phyloP scores from a whole-genome alignment of 2,113 vertebrate species.

The Melanerpes aurifrons region DNA sequence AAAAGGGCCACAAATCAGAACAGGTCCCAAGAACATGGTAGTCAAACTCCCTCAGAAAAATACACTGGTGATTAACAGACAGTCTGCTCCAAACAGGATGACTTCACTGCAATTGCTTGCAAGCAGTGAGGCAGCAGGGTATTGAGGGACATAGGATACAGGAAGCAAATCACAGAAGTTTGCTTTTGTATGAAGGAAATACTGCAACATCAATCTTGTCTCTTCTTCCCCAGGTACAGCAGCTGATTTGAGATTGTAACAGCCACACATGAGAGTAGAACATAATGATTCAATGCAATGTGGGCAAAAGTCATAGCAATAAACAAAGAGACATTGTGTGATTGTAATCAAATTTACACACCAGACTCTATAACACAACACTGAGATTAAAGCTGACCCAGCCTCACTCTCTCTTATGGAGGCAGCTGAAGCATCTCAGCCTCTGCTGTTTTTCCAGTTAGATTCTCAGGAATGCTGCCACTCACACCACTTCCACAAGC shows the following conservation, averaged over 20 bases:
- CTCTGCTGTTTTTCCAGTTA: not conserved
- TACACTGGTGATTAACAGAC: not conserved
- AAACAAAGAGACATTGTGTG: not conserved
- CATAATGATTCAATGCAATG: not conserved
- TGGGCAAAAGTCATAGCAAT: not conserved
- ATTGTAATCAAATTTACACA: not conserved
- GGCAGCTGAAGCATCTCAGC: not conserved
- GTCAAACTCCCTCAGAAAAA: not conserved
- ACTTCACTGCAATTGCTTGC: not conserved
- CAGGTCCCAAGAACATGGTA: rapidly evolving
- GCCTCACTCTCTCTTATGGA: not conserved
- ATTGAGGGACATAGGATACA: not conserved
- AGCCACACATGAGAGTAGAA: not conserved
- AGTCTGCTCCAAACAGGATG: not conserved
- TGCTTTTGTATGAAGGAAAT: not conserved
- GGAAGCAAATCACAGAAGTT: not conserved
- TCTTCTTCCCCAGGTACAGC: not conserved
- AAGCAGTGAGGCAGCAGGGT: rapidly evolving
- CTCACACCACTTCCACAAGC: not conserved
- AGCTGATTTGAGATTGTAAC: not conserved
- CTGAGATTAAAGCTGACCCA: not conserved
- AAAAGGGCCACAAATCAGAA: not conserved
- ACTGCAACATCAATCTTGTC: not conserved
- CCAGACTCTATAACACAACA: not conserved
- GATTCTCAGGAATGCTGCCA: not conserved